Conservation (phyloP, 2,797 vertebrate species). For the Neosalanx taihuensis region DNA sequence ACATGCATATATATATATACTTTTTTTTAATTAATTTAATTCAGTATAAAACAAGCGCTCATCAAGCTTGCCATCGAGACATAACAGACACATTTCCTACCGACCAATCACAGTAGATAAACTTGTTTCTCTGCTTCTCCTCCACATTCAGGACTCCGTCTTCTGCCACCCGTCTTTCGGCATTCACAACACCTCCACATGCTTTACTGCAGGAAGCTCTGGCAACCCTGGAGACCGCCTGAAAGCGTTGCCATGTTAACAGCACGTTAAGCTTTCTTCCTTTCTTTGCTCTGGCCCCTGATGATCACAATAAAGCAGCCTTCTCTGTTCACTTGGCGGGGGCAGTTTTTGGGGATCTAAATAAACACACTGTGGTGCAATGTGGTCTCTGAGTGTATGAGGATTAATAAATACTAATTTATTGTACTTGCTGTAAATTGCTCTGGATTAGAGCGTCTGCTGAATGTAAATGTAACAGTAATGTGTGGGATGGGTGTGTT, state of each 20-base stretch:
- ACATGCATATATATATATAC: no score
- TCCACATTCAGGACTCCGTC: background rate
- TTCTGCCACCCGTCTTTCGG: background rate
- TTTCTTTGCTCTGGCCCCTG: background rate
- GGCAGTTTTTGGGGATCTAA: background rate
- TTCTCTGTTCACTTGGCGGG: no score
- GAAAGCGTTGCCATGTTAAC: background rate
- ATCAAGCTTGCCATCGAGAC: no score
- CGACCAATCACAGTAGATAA: background rate
- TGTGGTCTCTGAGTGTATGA: background rate
- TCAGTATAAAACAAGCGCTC: no score
- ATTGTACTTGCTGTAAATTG: no score
- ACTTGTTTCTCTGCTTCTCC: background rate
- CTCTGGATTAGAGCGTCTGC: no score
- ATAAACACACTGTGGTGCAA: background rate
- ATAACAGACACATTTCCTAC: no score
- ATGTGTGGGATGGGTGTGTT: no score
- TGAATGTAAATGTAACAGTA: no score
- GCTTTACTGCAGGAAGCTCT: conserved; percentile 6
- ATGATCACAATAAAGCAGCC: no score
- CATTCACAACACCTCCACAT: background rate
- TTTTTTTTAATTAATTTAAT: no score
- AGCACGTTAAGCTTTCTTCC: background rate
- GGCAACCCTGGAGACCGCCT: background rate
- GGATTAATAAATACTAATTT: no score